These are phyloP conservation scores for Python bivittatus DNA, from an alignment of 2,113 vertebrate genomes.

Conservation along the genomic window DNA sequence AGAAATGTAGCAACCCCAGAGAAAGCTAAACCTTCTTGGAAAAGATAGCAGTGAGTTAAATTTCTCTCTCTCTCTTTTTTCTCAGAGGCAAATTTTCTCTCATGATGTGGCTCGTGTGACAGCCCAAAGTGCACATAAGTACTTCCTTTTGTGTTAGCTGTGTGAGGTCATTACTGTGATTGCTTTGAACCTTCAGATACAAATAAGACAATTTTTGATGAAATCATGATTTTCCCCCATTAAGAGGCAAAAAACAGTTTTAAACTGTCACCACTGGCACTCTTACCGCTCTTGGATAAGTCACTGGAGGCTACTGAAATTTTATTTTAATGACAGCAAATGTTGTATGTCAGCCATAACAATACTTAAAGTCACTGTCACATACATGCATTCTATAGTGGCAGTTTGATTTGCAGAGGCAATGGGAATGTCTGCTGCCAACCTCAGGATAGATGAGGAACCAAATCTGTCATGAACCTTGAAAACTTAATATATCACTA, in stretches of 20 bases:
- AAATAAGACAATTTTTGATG: constrained; percentile 35
- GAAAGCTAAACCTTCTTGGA: not conserved
- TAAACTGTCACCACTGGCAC: constrained; percentile 27
- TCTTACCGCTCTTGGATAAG: not conserved
- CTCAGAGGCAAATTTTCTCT: not conserved
- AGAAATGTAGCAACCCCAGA: not conserved
- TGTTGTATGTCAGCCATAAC: constrained; percentile 16
- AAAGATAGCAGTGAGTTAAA: not conserved
- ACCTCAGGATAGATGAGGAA: constrained; percentile 58
- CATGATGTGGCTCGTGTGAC: not conserved
- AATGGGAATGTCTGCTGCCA: constrained; percentile 57
- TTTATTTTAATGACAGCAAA: constrained; percentile 33
- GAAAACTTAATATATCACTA: constrained; percentile 76
- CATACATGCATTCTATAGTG: constrained; percentile 14
- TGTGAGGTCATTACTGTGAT: not conserved
- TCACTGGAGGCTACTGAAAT: not conserved
- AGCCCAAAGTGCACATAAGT: not conserved
- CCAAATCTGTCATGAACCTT: constrained; percentile 66
- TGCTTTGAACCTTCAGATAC: constrained; percentile 15
- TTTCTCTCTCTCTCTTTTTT: not conserved
- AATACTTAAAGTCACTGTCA: constrained; percentile 48
- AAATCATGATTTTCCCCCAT: not conserved
- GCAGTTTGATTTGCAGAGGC: constrained; percentile 48
- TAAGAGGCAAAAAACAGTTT: constrained; percentile 29
- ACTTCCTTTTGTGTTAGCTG: constrained; percentile 6